These are phyloP conservation scores for Vipera ursinii DNA, from an alignment of 2,797 vertebrate species.

Conservation along the genomic window DNA sequence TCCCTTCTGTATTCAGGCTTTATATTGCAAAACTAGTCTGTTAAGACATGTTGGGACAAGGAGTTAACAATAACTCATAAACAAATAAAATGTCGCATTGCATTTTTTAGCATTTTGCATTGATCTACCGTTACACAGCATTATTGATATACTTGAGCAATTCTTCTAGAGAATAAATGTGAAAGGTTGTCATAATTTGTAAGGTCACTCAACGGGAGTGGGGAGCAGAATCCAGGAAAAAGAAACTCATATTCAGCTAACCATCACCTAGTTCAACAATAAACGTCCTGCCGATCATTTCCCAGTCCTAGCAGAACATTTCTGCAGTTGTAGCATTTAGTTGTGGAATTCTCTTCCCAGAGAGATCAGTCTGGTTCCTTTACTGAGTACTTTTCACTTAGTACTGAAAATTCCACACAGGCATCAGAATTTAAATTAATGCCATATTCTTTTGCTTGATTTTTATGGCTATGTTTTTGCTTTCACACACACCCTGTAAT, in stretches of 20 bases:
- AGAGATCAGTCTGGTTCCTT: not conserved
- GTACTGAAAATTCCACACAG: not conserved
- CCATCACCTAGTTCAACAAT: not conserved
- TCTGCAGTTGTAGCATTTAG: not conserved
- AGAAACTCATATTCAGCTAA: not conserved
- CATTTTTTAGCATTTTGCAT: not conserved
- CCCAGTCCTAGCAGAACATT: not conserved
- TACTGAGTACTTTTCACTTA: not conserved
- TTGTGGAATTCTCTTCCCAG: not conserved
- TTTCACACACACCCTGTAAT: not conserved
- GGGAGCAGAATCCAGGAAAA: not conserved
- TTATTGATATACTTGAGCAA: not conserved
- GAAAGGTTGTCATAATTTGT: not conserved
- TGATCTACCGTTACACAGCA: constrained; percentile 1
- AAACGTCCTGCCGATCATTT: not conserved
- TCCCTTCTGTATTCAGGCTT: not conserved
- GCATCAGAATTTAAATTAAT: not conserved
- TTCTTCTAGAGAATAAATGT: constrained; percentile 13
- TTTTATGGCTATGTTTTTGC: not conserved
- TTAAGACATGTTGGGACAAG: not conserved
- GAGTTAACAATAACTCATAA: not conserved
- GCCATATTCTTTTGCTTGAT: not conserved
- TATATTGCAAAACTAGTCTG: not conserved
- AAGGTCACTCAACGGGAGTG: not conserved
- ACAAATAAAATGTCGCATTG: not conserved